These are phyloP conservation scores for Mesitornis unicolor DNA, from an alignment of 2,113 vertebrate genomes.

Conservation along the genomic window DNA sequence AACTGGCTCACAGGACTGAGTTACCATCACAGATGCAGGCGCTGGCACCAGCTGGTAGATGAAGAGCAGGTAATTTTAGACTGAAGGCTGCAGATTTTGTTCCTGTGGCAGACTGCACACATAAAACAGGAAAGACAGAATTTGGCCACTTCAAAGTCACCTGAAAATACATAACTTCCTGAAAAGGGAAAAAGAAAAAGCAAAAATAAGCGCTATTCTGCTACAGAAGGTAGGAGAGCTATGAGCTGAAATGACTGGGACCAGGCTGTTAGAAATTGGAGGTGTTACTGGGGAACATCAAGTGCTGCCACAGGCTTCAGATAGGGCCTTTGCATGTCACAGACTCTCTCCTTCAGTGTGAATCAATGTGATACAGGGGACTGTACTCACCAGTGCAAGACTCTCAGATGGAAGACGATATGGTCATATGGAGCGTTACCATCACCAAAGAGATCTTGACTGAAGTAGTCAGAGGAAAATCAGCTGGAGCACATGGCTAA, in stretches of 20 bases:
- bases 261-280: background rate
- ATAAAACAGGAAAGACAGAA: background rate
- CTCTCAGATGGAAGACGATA: background rate
- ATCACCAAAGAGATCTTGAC: background rate
- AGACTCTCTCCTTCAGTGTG: background rate
- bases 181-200: background rate
- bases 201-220: background rate
- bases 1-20: background rate
- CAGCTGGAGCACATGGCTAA: background rate
- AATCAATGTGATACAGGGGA: rapidly evolving
- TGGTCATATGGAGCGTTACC: background rate
- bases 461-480: background rate
- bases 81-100: background rate
- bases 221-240: background rate
- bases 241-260: background rate
- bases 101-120: background rate
- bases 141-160: background rate
- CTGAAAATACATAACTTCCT: background rate
- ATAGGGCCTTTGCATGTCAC: rapidly evolving
- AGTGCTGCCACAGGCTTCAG: background rate
- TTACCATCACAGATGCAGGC: background rate
- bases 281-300: no score
- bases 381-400: rapidly evolving
- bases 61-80: background rate
- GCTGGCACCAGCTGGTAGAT: background rate